A percentile compares a stretch with the other conserved stretches of the same genome.
These are phyloP conservation scores for Osmerus mordax DNA, from an alignment of 2,113 vertebrate species.

Conservation along the genomic window DNA sequence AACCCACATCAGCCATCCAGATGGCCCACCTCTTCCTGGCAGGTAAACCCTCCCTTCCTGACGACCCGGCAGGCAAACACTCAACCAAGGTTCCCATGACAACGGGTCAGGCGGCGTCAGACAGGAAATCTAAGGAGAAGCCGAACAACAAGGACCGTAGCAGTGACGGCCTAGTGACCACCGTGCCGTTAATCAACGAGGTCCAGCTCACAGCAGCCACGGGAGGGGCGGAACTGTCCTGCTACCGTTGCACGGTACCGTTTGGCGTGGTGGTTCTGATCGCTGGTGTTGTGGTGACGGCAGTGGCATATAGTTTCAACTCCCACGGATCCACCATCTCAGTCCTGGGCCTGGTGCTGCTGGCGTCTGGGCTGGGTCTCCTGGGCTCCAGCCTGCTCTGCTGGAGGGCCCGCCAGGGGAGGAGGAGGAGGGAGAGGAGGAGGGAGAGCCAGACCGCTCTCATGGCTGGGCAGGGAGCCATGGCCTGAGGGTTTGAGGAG, in stretches of 20 bases:
- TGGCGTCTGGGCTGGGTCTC: slow-evolving; percentile 79
- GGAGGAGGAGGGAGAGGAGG: slow-evolving; percentile 76
- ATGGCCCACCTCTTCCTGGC: slow-evolving; percentile 62
- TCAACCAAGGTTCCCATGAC: slow-evolving; percentile 46
- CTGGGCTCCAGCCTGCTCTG: slow-evolving; percentile 79
- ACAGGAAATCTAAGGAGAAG: slow-evolving; percentile 70
- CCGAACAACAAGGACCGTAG: slow-evolving; percentile 31
- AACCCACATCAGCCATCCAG: not conserved
- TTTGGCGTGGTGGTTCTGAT: slow-evolving; percentile 87
- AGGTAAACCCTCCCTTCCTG: slow-evolving; percentile 67
- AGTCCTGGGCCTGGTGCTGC: slow-evolving; percentile 81
- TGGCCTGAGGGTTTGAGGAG: slow-evolving; percentile 22
- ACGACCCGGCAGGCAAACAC: slow-evolving; percentile 64
- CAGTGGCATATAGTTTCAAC: slow-evolving; percentile 87
- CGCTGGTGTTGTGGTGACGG: slow-evolving; percentile 80
- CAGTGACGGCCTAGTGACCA: slow-evolving; percentile 57
- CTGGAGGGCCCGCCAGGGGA: slow-evolving; percentile 80
- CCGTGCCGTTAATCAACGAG: slow-evolving; percentile 76
- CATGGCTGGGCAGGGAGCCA: slow-evolving; percentile 71
- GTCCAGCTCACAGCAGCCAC: slow-evolving; percentile 84
- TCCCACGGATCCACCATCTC: slow-evolving; percentile 90
- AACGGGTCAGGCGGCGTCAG: slow-evolving; percentile 45
- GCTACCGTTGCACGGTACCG: slow-evolving; percentile 85
- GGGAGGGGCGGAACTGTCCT: slow-evolving; percentile 84
- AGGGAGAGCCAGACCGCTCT: slow-evolving; percentile 85